phyloP scores from a whole-genome alignment of 2,113 vertebrate species.

The Dipodomys merriami region DNA sequence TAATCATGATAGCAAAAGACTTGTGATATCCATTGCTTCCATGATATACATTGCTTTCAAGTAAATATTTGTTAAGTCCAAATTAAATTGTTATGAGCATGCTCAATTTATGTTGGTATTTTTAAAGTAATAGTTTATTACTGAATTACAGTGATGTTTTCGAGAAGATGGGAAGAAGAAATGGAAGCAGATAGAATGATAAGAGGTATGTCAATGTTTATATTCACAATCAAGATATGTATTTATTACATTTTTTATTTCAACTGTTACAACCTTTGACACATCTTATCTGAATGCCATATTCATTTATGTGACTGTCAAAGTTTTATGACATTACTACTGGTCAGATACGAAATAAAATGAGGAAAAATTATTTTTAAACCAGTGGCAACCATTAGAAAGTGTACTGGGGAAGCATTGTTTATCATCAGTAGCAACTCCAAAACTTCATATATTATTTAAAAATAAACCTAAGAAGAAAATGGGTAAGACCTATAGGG shows the following conservation, averaged over 20 bases:
- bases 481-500: slow-evolving; percentile 29
- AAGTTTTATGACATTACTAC: background rate
- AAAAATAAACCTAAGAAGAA: slow-evolving; percentile 54
- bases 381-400: background rate
- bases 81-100: background rate
- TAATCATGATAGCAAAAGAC: background rate
- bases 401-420: slow-evolving; percentile 1
- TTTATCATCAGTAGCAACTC: background rate
- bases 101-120: background rate
- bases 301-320: background rate
- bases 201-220: background rate
- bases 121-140: background rate
- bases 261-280: background rate
- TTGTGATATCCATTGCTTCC: background rate
- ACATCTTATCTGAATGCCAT: background rate
- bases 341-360: slow-evolving; percentile 10
- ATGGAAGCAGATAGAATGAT: background rate
- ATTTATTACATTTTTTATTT: background rate
- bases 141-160: background rate
- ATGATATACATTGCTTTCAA: background rate
- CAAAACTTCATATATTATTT: slow-evolving; percentile 38
- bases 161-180: background rate
- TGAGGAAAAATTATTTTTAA: slow-evolving; percentile 37
- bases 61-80: background rate
- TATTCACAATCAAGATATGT: background rate